Percentiles rank a stretch among this genome's conserved stretches.
Conservation (phyloP, 2,113 vertebrate species). For the Pedionomus torquatus region DNA sequence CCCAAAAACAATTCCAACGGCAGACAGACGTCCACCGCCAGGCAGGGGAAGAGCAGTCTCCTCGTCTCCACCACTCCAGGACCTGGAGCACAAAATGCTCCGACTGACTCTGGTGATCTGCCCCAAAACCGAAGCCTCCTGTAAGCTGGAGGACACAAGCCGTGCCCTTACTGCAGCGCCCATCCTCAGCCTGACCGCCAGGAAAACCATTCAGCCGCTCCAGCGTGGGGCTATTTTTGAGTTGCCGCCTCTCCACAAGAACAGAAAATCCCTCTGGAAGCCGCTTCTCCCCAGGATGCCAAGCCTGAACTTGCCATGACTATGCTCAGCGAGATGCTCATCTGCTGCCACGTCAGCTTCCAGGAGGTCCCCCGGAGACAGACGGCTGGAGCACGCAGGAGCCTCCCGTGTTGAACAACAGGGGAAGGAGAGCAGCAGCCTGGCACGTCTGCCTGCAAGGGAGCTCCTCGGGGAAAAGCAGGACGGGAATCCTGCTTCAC, state of each 20-base stretch:
- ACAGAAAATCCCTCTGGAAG: background rate
- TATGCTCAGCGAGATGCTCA: background rate
- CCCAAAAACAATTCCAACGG: background rate
- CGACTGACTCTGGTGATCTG: background rate
- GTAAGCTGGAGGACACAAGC: background rate
- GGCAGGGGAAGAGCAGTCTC: background rate
- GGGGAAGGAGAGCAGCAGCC: background rate
- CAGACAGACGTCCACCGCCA: background rate
- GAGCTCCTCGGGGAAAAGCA: background rate
- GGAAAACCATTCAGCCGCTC: background rate
- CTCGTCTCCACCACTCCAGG: background rate
- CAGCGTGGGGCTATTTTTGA: background rate
- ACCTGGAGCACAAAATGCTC: background rate
- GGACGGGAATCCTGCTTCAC: background rate
- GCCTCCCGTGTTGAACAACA: background rate
- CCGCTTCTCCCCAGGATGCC: accelerated
- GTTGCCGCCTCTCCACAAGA: background rate
- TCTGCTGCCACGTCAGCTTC: background rate
- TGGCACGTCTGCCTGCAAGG: background rate
- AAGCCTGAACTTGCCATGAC: background rate
- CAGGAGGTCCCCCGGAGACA: background rate
- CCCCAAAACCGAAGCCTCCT: accelerated
- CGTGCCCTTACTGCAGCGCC: background rate
- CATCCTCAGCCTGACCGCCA: background rate
- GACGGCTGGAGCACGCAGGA: background rate